Conservation (phyloP, 2,113 vertebrate species). For the Dasyurus viverrinus region DNA sequence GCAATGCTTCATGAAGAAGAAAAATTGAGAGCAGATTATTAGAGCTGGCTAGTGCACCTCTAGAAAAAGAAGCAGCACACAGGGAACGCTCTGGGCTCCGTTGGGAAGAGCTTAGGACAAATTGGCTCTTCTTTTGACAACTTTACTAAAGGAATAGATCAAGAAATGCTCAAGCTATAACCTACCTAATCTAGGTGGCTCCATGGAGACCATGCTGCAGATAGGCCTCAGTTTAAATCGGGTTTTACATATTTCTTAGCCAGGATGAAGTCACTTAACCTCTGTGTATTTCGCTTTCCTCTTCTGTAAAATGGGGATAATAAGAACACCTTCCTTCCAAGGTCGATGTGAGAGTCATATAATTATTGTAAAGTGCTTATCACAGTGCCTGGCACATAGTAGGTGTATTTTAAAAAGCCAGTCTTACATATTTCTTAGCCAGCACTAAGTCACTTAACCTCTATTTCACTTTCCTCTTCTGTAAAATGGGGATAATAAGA, state of each 20-base stretch:
- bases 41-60: background rate
- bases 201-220: background rate
- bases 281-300: too few relatives aligned
- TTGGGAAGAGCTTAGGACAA: background rate
- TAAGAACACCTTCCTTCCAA: too few relatives aligned
- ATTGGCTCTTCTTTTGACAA: background rate
- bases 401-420: too few relatives aligned
- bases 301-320: too few relatives aligned
- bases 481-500: too few relatives aligned
- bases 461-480: too few relatives aligned
- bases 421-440: background rate
- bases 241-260: background rate
- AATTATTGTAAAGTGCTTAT: too few relatives aligned
- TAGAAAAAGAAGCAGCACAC: background rate
- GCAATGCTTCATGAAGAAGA: background rate
- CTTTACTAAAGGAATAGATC: background rate
- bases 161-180: background rate
- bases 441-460: too few relatives aligned
- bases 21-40: background rate
- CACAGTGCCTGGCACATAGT: too few relatives aligned
- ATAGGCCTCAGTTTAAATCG: background rate
- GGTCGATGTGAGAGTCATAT: too few relatives aligned
- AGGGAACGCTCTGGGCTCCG: background rate
- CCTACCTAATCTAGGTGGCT: background rate
- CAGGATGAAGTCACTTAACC: too few relatives aligned